Evolutionary conservation across 2,797 vertebrate species (phyloP), one percentile per base, ranked within the genome.

Genomic region (Xiphorhynchus erythropygius): DNA sequence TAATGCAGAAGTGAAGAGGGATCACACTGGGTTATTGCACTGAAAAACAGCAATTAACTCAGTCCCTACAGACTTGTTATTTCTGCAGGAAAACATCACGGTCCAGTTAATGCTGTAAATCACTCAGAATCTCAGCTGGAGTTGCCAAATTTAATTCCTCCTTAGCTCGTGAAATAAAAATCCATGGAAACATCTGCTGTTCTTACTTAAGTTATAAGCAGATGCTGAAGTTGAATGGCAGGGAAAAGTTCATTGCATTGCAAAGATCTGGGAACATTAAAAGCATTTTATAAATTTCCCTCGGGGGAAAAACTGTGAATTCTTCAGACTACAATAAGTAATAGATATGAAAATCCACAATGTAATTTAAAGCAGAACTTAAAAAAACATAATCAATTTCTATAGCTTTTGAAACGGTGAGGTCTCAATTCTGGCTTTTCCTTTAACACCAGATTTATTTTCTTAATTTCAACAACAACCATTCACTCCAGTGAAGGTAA

Each of bases 21-120:
- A 93, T 94, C 68, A 87, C 27, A 76, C 57, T 89, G 64, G 27
- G 71, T 81, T 96, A 87, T 2, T 90, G 63, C 49, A 78, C 41
- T 74, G 81, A 86, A 92, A 92, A 89, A 23, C 52, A 92, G 81
- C 62, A 96, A 93, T 96, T 92, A 93, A 76, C 53, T 75, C 7
- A 5, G 44, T 94, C 94, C 49, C 84, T 55, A 22, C 7, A 18
- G 89, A 77, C n/a, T 73, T 94, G 33, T 59, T 93, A 81, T 84
- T 96, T 64, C 82, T 73, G 83, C 39, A 68, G 68, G 67, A 94
- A 95, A 93, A 78, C 44, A 78, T 67, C 28, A 63, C 44, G 62
- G 85, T 70, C 84, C 83, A 87, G 52, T 81, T 87, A 91, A 80
- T 62, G 33, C 62, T 69, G 46, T 67, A 93, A 92, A 92, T 88